These are phyloP conservation scores for Aldrovandia affinis DNA, from an alignment of 2,797 vertebrate genomes.

Conservation along the genomic window DNA sequence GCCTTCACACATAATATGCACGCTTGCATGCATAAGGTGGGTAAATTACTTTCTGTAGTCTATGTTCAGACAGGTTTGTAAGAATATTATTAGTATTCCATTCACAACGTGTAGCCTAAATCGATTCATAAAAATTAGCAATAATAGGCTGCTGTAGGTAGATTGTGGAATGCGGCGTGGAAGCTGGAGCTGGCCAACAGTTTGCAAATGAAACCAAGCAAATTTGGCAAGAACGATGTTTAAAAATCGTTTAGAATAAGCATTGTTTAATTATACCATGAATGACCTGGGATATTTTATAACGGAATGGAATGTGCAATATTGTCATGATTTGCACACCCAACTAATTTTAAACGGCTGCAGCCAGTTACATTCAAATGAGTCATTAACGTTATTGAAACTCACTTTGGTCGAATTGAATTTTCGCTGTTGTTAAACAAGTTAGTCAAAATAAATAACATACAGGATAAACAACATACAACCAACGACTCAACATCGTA, in stretches of 20 bases:
- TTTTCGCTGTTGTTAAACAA: conserved; percentile 13
- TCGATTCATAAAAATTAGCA: neutral
- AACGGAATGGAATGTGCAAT: neutral
- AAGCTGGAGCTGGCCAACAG: neutral
- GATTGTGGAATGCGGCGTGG: neutral
- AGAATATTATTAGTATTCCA: neutral
- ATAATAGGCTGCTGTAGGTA: neutral
- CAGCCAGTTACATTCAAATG: conserved; percentile 16
- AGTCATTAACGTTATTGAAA: neutral
- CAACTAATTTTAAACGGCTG: neutral
- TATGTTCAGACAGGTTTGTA: neutral
- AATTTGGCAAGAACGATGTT: neutral
- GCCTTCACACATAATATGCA: neutral
- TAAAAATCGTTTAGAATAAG: neutral
- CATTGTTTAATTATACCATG: neutral
- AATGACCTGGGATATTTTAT: neutral
- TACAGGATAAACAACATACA: neutral
- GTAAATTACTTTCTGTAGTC: neutral
- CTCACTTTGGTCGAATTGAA: neutral
- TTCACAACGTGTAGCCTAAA: neutral
- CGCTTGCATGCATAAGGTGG: neutral
- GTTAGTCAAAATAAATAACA: neutral
- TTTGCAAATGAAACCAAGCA: conserved; percentile 11
- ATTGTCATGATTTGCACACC: neutral
- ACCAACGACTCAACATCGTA: neutral